A percentile compares a stretch with the other conserved stretches of the same genome.
These are phyloP conservation scores for Phalanger gymnotis DNA, from an alignment of 2,797 vertebrate genomes.

Conservation along the genomic window DNA sequence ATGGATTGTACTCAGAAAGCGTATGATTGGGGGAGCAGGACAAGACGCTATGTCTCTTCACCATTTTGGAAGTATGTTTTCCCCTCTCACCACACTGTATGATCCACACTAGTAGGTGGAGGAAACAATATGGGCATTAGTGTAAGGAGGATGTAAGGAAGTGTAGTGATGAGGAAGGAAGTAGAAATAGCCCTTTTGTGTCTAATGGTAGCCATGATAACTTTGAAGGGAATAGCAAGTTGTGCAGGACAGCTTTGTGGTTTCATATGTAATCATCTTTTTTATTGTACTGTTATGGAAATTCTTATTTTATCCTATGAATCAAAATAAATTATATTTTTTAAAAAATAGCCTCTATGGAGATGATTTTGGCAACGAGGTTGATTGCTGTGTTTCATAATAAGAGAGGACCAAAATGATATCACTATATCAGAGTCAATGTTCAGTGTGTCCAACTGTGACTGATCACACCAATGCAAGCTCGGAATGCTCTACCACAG, in stretches of 20 bases:
- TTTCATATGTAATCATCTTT: neutral
- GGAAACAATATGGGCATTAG: neutral
- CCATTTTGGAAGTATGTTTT: neutral
- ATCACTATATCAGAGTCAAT: neutral
- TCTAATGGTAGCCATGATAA: neutral
- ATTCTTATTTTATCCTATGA: neutral
- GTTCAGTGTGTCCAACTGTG: neutral
- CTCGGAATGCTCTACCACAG: neutral
- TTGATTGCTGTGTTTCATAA: neutral
- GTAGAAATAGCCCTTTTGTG: neutral
- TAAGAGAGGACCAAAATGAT: neutral
- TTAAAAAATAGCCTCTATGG: neutral
- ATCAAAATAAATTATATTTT: neutral
- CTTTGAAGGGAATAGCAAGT: neutral
- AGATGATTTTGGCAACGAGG: neutral
- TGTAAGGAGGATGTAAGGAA: neutral
- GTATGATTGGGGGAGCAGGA: neutral
- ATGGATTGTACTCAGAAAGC: neutral
- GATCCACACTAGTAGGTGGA: neutral
- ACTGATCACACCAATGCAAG: neutral
- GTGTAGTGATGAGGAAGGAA: neutral
- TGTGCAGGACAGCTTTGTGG: neutral
- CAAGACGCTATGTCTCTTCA: neutral
- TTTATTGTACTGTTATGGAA: neutral
- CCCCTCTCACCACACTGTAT: neutral